Evolutionary conservation across 2,113 vertebrate species (phyloP), one percentile per base, ranked within the genome.

Genomic region (Benitochromis conjunctus): DNA sequence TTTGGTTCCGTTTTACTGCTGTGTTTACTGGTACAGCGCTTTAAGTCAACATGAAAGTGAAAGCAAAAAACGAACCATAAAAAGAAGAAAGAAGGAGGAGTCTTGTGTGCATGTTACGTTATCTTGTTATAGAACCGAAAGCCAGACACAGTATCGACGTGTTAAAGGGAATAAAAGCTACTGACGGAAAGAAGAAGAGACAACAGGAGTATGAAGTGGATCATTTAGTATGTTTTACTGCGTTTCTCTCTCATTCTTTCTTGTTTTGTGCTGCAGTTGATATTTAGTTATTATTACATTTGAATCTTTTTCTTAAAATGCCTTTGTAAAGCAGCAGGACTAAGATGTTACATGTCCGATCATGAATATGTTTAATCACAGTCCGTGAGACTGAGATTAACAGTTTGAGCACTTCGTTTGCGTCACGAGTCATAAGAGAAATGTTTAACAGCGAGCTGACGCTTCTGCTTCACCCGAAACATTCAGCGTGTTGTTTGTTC

Each of bases 101-200:
- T n/a, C n/a, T n/a, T n/a, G n/a, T n/a, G n/a, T n/a, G n/a, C n/a
- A n/a, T n/a, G n/a, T n/a, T n/a, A n/a, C n/a, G n/a, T n/a, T n/a
- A n/a, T n/a, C n/a, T n/a, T n/a, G n/a, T n/a, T n/a, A n/a, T n/a
- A n/a, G n/a, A n/a, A n/a, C 26, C 26, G 26, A 26, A 26, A 26
- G 19, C 4, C 2, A 1, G n/a, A 64, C 1, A 1, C 34, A 12
- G 58, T 19, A 41, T 38, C 6, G 1, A 0, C 8, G 2, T 2
- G 4, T 38, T 64, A 18, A 66, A 41, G 3, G 0, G 36, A 24
- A 8, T 41, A 41, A 41, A 24, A 41, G 60, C 6, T 38, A 12
- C 60, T 19, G 21, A 13, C 19, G 36, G 4, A 11, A 66, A 41
- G n/a, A 66, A 38, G 34, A 64, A 14, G 4, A 41, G 62, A 66